A percentile compares a stretch with the other conserved stretches of the same genome.
Conservation (phyloP, 2,113 vertebrate genomes). For the Hippocampus zosterae region DNA sequence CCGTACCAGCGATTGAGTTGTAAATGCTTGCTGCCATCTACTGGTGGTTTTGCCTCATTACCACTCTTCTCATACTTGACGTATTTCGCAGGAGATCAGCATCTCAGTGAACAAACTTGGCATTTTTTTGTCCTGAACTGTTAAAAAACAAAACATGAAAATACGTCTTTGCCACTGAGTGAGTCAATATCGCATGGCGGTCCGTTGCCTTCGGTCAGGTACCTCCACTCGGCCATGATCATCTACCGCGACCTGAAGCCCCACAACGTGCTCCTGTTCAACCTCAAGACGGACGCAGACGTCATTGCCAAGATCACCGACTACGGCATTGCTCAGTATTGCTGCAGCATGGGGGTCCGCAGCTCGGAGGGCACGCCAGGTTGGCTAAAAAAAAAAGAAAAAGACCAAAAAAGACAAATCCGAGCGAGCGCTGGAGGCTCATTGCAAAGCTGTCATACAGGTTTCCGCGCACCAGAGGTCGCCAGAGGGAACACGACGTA, state of each 20-base stretch:
- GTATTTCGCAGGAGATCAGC: too few relatives aligned
- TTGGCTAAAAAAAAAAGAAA: slow-evolving; percentile 1
- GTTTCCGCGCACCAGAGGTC: slow-evolving; percentile 94
- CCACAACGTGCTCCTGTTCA: slow-evolving; percentile 94
- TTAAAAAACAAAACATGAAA: too few relatives aligned
- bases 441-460: slow-evolving; percentile 44
- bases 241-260: slow-evolving; percentile 97
- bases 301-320: slow-evolving; percentile 95
- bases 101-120: too few relatives aligned
- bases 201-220: slow-evolving; percentile 63
- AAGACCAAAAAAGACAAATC: too few relatives aligned
- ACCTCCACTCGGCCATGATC: slow-evolving; percentile 93
- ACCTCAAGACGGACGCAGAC: slow-evolving; percentile 84
- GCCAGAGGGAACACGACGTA: slow-evolving; percentile 93
- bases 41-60: too few relatives aligned
- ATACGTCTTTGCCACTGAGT: too few relatives aligned
- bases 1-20: too few relatives aligned
- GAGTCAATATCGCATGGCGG: too few relatives aligned
- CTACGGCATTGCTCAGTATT: slow-evolving; percentile 95
- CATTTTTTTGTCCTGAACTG: too few relatives aligned
- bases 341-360: slow-evolving; percentile 94
- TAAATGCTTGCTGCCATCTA: too few relatives aligned
- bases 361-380: slow-evolving; percentile 95
- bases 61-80: too few relatives aligned
- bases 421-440: not conserved